Evolutionary conservation across 2,113 vertebrate genomes (phyloP).

Genomic region (Cathartes aura): DNA sequence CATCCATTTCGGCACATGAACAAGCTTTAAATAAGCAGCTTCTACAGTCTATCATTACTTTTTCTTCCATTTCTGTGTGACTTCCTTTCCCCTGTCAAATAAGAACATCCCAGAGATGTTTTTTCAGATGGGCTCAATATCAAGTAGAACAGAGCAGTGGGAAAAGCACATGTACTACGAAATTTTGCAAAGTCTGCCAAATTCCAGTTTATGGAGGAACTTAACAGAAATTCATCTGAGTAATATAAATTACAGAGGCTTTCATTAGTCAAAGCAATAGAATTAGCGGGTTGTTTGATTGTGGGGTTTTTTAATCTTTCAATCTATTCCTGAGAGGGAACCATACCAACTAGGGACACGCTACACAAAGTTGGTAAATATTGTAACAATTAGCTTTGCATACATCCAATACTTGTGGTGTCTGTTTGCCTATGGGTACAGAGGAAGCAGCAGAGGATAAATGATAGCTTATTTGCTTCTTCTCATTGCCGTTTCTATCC

Average conservation of each 20-base stretch:
- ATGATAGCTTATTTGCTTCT: background rate
- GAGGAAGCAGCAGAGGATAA: background rate
- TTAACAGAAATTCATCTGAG: background rate
- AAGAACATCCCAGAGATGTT: background rate
- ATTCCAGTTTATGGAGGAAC: background rate
- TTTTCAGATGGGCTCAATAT: background rate
- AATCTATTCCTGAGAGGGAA: background rate
- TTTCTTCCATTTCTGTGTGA: background rate
- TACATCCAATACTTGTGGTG: background rate
- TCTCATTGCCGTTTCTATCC: background rate
- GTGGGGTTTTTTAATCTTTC: background rate
- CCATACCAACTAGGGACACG: background rate
- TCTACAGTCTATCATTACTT: background rate
- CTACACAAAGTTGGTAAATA: background rate
- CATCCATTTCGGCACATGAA: background rate
- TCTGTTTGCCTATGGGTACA: background rate
- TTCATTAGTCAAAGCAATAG: background rate
- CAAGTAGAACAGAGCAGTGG: background rate
- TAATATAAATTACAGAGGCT: background rate
- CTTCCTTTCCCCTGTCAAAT: background rate
- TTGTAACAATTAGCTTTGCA: background rate
- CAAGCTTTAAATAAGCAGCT: background rate
- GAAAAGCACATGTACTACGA: background rate
- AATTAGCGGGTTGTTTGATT: background rate
- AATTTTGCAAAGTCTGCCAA: background rate